phyloP scores from a whole-genome alignment of 2,797 vertebrate species.

The Kryptolebias ocellatus region DNA sequence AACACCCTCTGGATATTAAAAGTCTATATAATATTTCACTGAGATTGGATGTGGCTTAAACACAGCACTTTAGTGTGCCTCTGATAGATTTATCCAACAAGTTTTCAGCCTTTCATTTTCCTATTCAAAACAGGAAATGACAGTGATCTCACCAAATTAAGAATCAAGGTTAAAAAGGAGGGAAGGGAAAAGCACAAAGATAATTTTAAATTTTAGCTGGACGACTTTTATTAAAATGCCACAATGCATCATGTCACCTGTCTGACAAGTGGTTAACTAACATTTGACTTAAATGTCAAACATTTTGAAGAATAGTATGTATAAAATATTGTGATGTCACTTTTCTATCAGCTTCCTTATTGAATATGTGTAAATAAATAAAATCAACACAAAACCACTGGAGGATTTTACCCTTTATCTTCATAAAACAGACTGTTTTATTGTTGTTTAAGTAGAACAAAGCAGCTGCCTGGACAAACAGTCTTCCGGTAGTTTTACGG shows the following conservation, averaged over 20 bases:
- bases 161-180: constrained; percentile 55
- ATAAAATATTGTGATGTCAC: neutral
- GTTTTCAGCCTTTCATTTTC: constrained; percentile 69
- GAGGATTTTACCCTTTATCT: neutral
- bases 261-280: neutral
- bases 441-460: constrained; percentile 6
- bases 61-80: constrained; percentile 82
- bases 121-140: constrained; percentile 62
- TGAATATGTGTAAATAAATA: no score
- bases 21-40: constrained; percentile 79
- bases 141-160: constrained; percentile 43
- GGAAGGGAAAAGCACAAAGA: neutral
- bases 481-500: constrained; percentile 66
- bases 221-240: neutral
- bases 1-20: constrained; percentile 85
- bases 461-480: constrained; percentile 18
- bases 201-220: neutral
- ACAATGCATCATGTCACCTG: neutral
- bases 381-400: no score
- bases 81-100: constrained; percentile 84
- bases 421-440: neutral
- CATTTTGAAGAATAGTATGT: neutral
- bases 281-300: neutral
- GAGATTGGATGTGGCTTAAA: constrained; percentile 84
- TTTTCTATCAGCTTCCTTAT: no score